These are phyloP conservation scores for Latrodectus elegans DNA, from an alignment of 2,888 invertebrate species.

Conservation along the genomic window DNA sequence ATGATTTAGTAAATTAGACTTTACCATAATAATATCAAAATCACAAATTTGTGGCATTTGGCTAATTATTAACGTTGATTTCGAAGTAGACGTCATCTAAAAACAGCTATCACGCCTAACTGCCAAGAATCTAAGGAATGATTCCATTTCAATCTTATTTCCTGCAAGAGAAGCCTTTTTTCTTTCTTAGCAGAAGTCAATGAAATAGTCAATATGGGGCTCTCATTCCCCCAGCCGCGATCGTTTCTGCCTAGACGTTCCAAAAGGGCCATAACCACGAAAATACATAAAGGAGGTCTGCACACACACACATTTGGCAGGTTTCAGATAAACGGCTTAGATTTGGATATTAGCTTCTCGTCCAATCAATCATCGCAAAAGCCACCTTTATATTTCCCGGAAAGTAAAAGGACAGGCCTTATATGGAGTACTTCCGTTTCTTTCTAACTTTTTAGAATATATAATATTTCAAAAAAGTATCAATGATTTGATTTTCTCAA, in stretches of 20 bases:
- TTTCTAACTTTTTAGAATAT: neutral
- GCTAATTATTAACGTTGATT: no score
- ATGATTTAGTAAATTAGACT: no score
- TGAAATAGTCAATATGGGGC: constrained; percentile 35
- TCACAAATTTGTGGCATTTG: no score
- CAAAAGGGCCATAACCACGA: constrained; percentile 16
- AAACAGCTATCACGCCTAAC: no score
- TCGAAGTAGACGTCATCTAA: no score
- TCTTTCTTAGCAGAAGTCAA: constrained; percentile 19
- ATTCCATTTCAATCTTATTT: no score
- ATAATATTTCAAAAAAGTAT: no score
- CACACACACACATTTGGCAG: constrained; percentile 33
- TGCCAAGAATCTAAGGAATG: no score
- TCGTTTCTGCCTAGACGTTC: constrained; percentile 9
- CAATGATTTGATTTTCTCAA: no score
- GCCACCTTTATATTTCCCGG: neutral
- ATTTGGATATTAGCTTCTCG: constrained; percentile 49
- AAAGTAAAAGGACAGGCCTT: constrained; percentile 8
- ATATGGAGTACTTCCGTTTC: neutral
- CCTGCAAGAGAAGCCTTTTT: neutral
- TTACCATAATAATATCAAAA: no score
- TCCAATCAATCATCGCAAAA: constrained; percentile 43
- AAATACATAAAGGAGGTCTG: constrained; percentile 24
- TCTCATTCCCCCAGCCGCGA: constrained; percentile 7
- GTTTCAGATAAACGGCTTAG: constrained; percentile 40